Evolutionary conservation across 2,888 invertebrate genomes (phyloP).

Genomic region (Eristalinus sepulchralis): DNA sequence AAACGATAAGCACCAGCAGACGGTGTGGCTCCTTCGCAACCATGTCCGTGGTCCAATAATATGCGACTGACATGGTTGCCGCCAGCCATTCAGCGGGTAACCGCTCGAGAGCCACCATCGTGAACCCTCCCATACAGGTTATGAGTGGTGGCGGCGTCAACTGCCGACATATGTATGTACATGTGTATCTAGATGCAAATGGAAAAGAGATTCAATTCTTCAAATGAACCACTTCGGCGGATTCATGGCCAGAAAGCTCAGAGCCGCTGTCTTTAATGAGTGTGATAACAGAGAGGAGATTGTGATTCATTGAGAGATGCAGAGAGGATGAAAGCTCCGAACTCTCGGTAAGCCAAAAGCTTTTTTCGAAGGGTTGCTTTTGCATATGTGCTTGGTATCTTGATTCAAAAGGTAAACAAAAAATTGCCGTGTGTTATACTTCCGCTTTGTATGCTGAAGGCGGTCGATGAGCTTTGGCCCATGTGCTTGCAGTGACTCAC

Average conservation of each 20-base stretch:
- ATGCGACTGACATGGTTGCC: slow-evolving; percentile 60
- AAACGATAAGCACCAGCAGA: neutral
- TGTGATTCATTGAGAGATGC: neutral
- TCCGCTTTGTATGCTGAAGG: slow-evolving; percentile 16
- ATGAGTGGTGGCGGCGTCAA: slow-evolving; percentile 9
- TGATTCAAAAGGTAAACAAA: slow-evolving; percentile 42
- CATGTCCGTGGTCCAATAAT: slow-evolving; percentile 52
- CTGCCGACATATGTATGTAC: slow-evolving; percentile 11
- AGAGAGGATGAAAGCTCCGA: neutral
- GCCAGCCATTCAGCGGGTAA: slow-evolving; percentile 38
- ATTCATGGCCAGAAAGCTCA: slow-evolving; percentile 67
- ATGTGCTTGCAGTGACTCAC: neutral
- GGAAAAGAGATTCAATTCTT: slow-evolving; percentile 32
- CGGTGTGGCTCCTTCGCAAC: slow-evolving; percentile 35
- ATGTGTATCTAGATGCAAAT: slow-evolving; percentile 20
- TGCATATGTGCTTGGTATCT: neutral
- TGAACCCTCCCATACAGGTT: slow-evolving; percentile 46
- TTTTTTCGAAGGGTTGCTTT: neutral
- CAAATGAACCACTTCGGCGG: slow-evolving; percentile 20
- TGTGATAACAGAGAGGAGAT: slow-evolving; percentile 61
- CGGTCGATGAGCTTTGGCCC: slow-evolving; percentile 13
- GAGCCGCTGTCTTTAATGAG: slow-evolving; percentile 45
- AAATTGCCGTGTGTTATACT: neutral
- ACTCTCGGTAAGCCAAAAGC: slow-evolving; percentile 19
- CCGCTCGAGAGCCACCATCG: slow-evolving; percentile 36